Conservation (phyloP, 2,797 vertebrate species). For the Aulostomus chinensis region DNA sequence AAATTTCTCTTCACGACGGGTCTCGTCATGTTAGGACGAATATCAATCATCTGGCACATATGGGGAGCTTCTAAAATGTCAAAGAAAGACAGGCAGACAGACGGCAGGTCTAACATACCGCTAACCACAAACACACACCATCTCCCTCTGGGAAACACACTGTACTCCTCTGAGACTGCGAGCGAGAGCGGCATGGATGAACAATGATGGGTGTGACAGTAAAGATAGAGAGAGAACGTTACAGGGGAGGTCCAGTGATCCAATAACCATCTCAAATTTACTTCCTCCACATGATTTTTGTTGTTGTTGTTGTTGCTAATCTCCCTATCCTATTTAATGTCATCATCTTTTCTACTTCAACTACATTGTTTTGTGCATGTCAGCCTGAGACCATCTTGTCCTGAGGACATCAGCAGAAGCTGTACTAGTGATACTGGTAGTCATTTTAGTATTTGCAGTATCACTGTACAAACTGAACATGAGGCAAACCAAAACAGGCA, state of each 20-base stretch:
- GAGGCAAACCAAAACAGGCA: too few relatives aligned
- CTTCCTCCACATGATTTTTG: too few relatives aligned
- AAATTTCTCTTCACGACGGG: not conserved
- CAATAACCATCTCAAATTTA: not conserved
- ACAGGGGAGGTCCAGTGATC: too few relatives aligned
- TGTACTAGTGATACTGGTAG: too few relatives aligned
- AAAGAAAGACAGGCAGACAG: conserved; percentile 17
- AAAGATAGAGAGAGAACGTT: not conserved
- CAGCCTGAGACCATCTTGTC: too few relatives aligned
- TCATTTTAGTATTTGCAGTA: too few relatives aligned
- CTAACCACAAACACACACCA: conserved; percentile 19
- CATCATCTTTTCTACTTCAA: too few relatives aligned
- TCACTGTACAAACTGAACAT: too few relatives aligned
- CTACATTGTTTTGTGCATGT: too few relatives aligned
- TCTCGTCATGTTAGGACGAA: not conserved
- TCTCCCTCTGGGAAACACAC: conserved; percentile 1
- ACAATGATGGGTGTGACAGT: conserved; percentile 1
- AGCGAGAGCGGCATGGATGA: not conserved
- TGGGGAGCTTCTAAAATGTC: conserved; percentile 9
- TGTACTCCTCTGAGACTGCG: conserved; percentile 7
- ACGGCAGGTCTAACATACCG: conserved; percentile 8
- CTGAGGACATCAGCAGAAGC: too few relatives aligned
- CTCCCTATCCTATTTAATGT: too few relatives aligned
- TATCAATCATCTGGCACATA: conserved; percentile 30
- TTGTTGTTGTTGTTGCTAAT: too few relatives aligned